Evolutionary conservation across 2,888 invertebrate genomes (phyloP).

Genomic region (Urechis unicinctus): DNA sequence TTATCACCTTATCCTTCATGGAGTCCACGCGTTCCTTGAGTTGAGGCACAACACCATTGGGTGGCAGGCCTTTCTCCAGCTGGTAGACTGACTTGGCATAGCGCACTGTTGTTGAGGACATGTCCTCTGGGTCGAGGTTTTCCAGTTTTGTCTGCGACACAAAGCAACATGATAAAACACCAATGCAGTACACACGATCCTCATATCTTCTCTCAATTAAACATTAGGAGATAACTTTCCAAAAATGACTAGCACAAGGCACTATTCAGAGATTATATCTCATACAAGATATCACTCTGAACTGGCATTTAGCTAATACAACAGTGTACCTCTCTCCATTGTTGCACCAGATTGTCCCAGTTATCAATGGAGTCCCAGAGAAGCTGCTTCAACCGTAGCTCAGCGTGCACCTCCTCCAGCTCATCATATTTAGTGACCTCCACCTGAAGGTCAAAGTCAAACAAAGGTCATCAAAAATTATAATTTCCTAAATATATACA

Average conservation of each 20-base stretch:
- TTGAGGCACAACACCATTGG: slow-evolving; percentile 70
- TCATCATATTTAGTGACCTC: slow-evolving; percentile 77
- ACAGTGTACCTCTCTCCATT: slow-evolving; percentile 63
- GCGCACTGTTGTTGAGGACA: slow-evolving; percentile 62
- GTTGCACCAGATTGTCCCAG: slow-evolving; percentile 64
- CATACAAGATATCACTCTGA: too few species aligned
- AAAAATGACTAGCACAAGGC: too few species aligned
- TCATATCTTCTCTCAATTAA: neutral
- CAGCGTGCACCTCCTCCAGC: slow-evolving; percentile 71
- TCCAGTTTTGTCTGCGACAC: slow-evolving; percentile 34
- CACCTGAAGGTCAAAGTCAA: slow-evolving; percentile 59
- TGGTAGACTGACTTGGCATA: slow-evolving; percentile 68
- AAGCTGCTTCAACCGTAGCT: slow-evolving; percentile 71
- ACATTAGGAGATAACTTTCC: too few species aligned
- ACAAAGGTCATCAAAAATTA: neutral
- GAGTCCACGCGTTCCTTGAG: slow-evolving; percentile 71
- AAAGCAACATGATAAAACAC: neutral
- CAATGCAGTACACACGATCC: neutral
- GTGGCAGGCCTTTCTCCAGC: slow-evolving; percentile 76
- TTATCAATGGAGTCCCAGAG: slow-evolving; percentile 73
- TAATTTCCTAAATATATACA: neutral
- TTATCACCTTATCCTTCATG: slow-evolving; percentile 68
- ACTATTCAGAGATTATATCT: too few species aligned
- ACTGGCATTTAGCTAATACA: too few species aligned
- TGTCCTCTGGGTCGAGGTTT: slow-evolving; percentile 67